These are phyloP conservation scores for Aethina tumida DNA, from an alignment of 1,140 invertebrate genomes.

Conservation along the genomic window DNA sequence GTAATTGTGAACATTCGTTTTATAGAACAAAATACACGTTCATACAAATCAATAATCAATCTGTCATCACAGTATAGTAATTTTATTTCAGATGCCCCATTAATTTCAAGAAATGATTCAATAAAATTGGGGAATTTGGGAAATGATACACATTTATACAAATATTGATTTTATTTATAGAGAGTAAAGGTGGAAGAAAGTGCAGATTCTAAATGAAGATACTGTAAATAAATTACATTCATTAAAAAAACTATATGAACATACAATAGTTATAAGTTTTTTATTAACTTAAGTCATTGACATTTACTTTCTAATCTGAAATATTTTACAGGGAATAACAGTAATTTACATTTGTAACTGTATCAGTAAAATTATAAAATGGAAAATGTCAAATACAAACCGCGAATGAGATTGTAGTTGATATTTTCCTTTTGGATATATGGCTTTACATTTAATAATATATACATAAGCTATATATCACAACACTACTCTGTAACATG, in stretches of 20 bases:
- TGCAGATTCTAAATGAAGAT: neutral
- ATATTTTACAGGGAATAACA: no score
- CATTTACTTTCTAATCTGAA: no score
- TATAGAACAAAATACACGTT: no score
- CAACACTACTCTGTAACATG: slow-evolving; percentile 24
- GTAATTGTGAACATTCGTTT: no score
- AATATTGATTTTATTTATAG: slow-evolving; percentile 1
- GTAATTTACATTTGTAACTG: no score
- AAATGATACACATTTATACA: neutral
- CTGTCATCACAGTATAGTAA: no score
- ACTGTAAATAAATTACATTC: neutral
- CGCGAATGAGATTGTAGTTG: slow-evolving; percentile 8
- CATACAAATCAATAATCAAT: no score
- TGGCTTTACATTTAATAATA: slow-evolving; percentile 21
- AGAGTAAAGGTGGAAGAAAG: neutral
- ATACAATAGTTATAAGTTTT: no score
- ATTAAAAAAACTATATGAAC: slow-evolving; percentile 4
- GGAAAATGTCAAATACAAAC: slow-evolving; percentile 15
- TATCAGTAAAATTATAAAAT: no score
- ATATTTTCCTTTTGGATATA: slow-evolving; percentile 14
- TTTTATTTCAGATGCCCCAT: no score
- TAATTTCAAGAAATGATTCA: neutral
- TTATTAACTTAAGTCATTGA: no score
- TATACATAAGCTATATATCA: slow-evolving; percentile 28
- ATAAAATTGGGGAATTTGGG: neutral